Evolutionary conservation across 2,797 vertebrate genomes (phyloP), one percentile per base, ranked within the genome.

Genomic region (Acanthurus lineatus): DNA sequence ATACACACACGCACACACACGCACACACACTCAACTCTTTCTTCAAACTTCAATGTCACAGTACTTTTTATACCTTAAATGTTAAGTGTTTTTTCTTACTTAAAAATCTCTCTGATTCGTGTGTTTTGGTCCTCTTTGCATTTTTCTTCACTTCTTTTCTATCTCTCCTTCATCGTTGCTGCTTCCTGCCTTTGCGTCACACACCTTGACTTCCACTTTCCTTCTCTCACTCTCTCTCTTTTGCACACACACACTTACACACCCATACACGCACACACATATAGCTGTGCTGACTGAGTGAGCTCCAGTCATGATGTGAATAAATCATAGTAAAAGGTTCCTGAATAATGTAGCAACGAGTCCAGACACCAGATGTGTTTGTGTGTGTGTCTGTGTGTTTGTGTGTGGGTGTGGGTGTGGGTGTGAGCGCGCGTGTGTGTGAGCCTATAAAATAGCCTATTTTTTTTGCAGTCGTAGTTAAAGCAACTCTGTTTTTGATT

Each of bases 291-390:
- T 79, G 76, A 83, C 78, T 78, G 83, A 84, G 85, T 84, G 68
- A 82, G 69, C 79, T 83, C 53, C 68, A 81, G 86, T 86, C 79
- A 84, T 70, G 60, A 73, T 78, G 85, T 90, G 82, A 91, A 91
- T 92, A 89, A 92, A 90, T 93, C 89, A 93, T 93, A 91, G 83
- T 91, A 89, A 92, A 93, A 93, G 92, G 85, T 81, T 90, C 6
- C 42, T 91, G 69, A 92, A 92, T 91, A 85, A 91, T 92, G 67
- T 60, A 92, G 64, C 75, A 74, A 80, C 9, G 59, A 68, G 84
- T 83, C 91, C 91, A 93, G 90, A 90, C 86, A 22, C 77, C 82
- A 86, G 73, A 69, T 82, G 71, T 77, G 76, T 70, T 59, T 66
- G 71, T 76, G 68, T 77, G 74, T 67, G 62, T 74, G 63, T 68